Conservation (phyloP, 2,113 vertebrate species). For the Plecturocebus donacophilus region DNA sequence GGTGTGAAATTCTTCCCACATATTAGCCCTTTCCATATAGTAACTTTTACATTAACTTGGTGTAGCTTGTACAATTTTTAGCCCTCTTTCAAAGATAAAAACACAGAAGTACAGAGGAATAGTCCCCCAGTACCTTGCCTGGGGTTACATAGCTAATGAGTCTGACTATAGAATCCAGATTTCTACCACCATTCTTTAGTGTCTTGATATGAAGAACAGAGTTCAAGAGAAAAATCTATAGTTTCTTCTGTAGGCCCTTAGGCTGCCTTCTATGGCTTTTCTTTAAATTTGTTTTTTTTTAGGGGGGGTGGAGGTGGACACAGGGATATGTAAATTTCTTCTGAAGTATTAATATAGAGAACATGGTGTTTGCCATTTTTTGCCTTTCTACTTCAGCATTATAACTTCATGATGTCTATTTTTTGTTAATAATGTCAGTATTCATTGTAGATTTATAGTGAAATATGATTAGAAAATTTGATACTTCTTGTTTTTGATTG, state of each 20-base stretch:
- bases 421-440: neutral
- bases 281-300: neutral
- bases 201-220: neutral
- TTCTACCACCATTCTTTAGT: neutral
- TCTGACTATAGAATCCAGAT: neutral
- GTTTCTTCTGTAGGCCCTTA: neutral
- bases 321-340: neutral
- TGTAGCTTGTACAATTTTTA: neutral
- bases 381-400: neutral
- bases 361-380: neutral
- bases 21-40: neutral
- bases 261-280: neutral
- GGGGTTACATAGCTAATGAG: neutral
- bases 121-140: neutral
- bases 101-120: neutral
- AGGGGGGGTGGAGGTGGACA: fast-evolving
- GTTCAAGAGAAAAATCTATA: neutral
- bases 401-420: neutral
- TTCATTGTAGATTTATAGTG: neutral
- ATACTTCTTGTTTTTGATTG: neutral
- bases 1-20: neutral
- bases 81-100: neutral
- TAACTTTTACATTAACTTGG: neutral
- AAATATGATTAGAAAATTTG: neutral
- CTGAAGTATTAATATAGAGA: neutral